Percentiles rank a stretch among this genome's conserved stretches.
Conservation (phyloP, 1,140 invertebrate genomes). For the Zeugodacus cucurbitae region DNA sequence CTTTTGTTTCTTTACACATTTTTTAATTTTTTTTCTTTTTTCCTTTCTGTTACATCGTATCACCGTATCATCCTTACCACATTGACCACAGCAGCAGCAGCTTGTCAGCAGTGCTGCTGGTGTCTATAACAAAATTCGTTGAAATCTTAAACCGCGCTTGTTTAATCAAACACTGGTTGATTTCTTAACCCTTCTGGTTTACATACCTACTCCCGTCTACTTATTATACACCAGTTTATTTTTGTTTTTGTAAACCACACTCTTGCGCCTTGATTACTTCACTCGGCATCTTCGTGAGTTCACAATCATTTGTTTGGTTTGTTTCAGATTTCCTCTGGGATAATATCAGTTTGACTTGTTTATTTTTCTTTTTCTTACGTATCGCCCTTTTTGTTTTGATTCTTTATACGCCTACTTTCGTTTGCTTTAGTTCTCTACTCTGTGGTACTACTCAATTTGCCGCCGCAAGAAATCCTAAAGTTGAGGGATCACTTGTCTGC, state of each 20-base stretch:
- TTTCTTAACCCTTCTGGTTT: neutral
- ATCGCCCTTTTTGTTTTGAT: neutral
- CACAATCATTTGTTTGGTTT: neutral
- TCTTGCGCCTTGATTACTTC: neutral
- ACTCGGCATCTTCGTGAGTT: neutral
- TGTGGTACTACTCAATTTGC: neutral
- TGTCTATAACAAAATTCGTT: neutral
- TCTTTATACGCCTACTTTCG: neutral
- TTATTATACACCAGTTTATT: neutral
- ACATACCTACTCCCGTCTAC: neutral
- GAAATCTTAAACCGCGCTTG: neutral
- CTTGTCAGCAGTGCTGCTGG: too few species aligned
- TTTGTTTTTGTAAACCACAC: neutral
- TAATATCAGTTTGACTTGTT: neutral
- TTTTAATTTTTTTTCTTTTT: neutral
- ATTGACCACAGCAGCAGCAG: neutral
- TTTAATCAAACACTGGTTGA: neutral
- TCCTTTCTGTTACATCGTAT: neutral
- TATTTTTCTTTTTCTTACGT: neutral
- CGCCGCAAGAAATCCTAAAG: neutral
- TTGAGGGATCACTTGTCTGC: slow-evolving; percentile 16
- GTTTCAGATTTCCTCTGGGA: slow-evolving; percentile 27
- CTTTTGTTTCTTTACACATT: neutral
- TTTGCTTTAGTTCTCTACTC: neutral
- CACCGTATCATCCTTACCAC: neutral